These are phyloP conservation scores for Mobula birostris DNA, from an alignment of 2,113 vertebrate species.

Conservation along the genomic window DNA sequence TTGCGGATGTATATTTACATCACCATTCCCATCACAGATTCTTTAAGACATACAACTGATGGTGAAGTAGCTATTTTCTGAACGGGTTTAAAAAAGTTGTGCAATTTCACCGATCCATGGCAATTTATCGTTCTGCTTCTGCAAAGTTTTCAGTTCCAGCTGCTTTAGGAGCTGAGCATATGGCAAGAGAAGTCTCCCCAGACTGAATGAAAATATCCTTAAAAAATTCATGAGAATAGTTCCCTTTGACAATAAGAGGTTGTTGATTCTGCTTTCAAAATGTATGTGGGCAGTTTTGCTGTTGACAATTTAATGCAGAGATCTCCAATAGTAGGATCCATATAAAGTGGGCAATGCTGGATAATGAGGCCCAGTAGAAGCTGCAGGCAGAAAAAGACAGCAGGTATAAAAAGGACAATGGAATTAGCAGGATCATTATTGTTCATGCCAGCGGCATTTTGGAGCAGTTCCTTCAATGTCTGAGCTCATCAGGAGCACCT, in stretches of 20 bases:
- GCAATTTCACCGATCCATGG: neutral
- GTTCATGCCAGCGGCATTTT: neutral
- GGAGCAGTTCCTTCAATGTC: neutral
- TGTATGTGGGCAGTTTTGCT: neutral
- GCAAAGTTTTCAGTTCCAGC: neutral
- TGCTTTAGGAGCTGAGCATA: neutral
- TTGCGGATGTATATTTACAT: neutral
- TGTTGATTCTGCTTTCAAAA: conserved; percentile 13
- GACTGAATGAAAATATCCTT: neutral
- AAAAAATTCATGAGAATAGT: neutral
- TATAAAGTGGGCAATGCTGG: neutral
- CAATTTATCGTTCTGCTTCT: neutral
- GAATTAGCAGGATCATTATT: conserved; percentile 14
- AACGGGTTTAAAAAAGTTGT: neutral
- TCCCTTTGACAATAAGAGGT: neutral
- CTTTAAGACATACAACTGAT: neutral
- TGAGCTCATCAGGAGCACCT: neutral
- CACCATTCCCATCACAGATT: neutral
- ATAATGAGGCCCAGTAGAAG: neutral
- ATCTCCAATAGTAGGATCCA: too few species aligned
- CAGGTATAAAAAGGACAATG: neutral
- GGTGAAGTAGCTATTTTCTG: neutral
- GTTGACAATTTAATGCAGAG: neutral
- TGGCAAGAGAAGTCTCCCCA: neutral
- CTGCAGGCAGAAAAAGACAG: neutral